Evolutionary conservation across 2,888 invertebrate species (phyloP).

Genomic region (Crossocerus cetratus): DNA sequence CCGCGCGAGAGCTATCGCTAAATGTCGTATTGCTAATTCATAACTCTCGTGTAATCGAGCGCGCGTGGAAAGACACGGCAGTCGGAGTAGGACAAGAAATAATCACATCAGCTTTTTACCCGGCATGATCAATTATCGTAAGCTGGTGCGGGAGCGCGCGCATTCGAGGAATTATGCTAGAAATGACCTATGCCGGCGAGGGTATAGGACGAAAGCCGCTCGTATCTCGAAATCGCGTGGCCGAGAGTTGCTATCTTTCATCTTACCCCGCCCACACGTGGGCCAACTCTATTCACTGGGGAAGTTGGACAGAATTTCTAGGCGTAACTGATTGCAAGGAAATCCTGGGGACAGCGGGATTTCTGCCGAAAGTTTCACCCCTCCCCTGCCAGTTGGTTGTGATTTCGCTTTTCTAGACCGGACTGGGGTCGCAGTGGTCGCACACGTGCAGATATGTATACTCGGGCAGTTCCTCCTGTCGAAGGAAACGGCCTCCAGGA

Average conservation of each 20-base stretch:
- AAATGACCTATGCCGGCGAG: background rate
- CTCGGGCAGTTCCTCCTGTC: no score
- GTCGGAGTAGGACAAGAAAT: background rate
- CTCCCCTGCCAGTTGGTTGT: no score
- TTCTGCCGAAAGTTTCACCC: no score
- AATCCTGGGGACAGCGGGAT: background rate
- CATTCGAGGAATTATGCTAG: background rate
- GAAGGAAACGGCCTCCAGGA: no score
- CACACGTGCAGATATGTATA: no score
- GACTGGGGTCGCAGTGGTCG: no score
- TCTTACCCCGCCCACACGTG: background rate
- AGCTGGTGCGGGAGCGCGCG: background rate
- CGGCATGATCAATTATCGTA: background rate
- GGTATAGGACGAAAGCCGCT: no score
- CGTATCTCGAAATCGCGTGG: background rate
- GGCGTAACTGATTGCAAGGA: constrained; percentile 23
- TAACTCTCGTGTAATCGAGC: background rate
- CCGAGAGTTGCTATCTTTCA: background rate
- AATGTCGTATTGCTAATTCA: background rate
- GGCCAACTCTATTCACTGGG: constrained; percentile 27
- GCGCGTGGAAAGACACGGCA: background rate
- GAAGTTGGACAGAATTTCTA: constrained; percentile 24
- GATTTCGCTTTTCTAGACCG: no score
- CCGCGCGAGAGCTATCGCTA: background rate
- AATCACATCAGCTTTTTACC: background rate